Evolutionary conservation across 2,888 invertebrate genomes (phyloP).

Genomic region (Coremacera marginata): DNA sequence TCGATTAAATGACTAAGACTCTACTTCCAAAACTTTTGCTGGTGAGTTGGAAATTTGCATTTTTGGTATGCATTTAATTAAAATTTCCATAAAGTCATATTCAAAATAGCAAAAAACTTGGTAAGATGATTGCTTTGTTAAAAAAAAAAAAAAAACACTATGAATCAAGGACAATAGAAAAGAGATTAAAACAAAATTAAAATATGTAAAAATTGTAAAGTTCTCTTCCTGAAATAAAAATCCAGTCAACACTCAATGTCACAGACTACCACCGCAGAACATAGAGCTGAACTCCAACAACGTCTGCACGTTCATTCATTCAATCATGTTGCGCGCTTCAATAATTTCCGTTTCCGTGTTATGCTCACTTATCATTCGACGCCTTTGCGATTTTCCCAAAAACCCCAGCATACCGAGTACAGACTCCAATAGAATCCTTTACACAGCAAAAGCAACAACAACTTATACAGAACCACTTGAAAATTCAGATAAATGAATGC

Average conservation of each 20-base stretch:
- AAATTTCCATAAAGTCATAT: no score
- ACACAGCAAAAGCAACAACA: background rate
- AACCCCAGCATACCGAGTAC: background rate
- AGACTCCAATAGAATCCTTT: background rate
- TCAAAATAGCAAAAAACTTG: no score
- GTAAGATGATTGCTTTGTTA: no score
- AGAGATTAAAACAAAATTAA: background rate
- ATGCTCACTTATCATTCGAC: constrained; percentile 44
- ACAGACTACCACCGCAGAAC: background rate
- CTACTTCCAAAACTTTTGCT: no score
- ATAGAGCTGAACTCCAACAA: background rate
- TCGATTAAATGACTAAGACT: no score
- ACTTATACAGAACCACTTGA: background rate
- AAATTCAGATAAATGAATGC: background rate
- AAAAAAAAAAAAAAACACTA: background rate
- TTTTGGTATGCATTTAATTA: no score
- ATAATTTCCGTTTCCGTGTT: constrained; percentile 43
- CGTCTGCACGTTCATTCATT: constrained; percentile 20
- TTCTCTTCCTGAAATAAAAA: background rate
- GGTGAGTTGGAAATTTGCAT: no score
- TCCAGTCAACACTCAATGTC: background rate
- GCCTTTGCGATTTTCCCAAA: constrained; percentile 39
- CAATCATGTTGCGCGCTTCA: constrained; percentile 43
- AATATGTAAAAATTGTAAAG: background rate
- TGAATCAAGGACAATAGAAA: background rate